Conservation (phyloP, 2,888 invertebrate species). For the Lapara coniferarum region DNA sequence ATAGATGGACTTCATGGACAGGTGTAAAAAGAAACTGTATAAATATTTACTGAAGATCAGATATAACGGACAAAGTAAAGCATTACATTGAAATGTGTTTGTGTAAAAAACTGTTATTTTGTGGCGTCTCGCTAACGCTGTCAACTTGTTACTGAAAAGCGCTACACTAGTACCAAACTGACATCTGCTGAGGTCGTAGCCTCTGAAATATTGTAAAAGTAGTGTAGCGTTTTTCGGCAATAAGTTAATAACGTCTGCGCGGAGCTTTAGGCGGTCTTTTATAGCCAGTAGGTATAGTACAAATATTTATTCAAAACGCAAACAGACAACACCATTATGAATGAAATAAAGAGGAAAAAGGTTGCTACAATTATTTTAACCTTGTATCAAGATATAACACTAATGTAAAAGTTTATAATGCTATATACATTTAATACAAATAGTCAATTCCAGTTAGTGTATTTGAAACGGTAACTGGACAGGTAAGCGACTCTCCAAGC, state of each 20-base stretch:
- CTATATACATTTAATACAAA: background rate
- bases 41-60: background rate
- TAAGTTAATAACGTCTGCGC: too few relatives aligned
- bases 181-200: too few relatives aligned
- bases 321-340: background rate
- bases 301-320: too few relatives aligned
- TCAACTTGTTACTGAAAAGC: too few relatives aligned
- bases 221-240: too few relatives aligned
- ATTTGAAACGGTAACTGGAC: background rate
- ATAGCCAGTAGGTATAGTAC: too few relatives aligned
- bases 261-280: too few relatives aligned
- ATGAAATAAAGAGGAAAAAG: background rate
- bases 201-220: too few relatives aligned
- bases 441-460: constrained; percentile 7
- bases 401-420: background rate
- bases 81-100: too few relatives aligned
- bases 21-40: background rate
- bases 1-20: background rate
- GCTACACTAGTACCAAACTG: too few relatives aligned
- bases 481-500: constrained; percentile 1
- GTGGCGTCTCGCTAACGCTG: too few relatives aligned
- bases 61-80: background rate
- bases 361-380: background rate
- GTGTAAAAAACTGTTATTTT: too few relatives aligned
- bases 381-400: background rate